Evolutionary conservation across 1,140 invertebrate species (phyloP).

Genomic region (Leptonema lineaticorne): DNA sequence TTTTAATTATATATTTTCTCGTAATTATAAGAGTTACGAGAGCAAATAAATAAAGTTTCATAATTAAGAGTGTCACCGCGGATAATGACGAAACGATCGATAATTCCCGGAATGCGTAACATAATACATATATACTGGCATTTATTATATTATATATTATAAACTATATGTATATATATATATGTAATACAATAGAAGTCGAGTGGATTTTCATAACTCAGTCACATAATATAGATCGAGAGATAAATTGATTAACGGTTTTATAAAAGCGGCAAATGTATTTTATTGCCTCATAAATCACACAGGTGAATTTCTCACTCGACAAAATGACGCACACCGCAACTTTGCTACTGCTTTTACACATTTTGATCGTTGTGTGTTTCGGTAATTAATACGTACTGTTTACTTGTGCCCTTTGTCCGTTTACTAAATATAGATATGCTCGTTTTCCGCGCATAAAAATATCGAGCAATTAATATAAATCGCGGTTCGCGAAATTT

Average conservation of each 20-base stretch:
- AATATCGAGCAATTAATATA: no score
- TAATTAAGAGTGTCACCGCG: neutral
- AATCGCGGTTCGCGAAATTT: no score
- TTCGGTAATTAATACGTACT: neutral
- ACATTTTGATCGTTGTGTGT: neutral
- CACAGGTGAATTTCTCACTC: neutral
- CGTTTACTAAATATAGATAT: no score
- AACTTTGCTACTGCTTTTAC: neutral
- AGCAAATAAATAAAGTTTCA: neutral
- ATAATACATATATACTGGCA: no score
- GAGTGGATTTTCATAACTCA: conserved; percentile 20
- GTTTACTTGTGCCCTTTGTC: neutral
- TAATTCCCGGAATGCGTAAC: no score
- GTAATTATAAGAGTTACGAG: no score
- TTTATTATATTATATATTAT: no score
- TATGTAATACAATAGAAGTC: no score
- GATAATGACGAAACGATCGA: no score
- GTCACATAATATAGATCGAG: conserved; percentile 24
- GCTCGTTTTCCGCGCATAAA: no score
- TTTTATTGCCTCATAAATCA: conserved; percentile 13
- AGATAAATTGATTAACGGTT: conserved; percentile 24
- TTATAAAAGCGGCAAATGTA: conserved; percentile 21
- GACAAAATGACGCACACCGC: neutral
- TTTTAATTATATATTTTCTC: no score
- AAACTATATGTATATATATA: no score